These are phyloP conservation scores for Nannoperca australis DNA, from an alignment of 2,797 vertebrate genomes.

Conservation along the genomic window DNA sequence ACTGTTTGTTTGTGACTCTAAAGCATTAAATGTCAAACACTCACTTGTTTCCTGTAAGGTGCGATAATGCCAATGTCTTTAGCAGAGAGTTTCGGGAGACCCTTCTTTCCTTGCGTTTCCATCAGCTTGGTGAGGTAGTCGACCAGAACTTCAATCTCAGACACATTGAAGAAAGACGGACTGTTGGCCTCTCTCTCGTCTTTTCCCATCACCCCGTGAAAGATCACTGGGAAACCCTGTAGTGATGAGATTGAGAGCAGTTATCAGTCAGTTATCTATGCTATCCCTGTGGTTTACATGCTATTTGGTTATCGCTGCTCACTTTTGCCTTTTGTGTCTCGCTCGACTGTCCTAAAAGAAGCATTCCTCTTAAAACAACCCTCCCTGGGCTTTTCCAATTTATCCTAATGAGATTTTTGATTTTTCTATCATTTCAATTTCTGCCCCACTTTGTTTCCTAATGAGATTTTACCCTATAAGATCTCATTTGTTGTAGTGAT, in stretches of 20 bases:
- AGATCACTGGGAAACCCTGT: conserved; percentile 94
- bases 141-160: conserved; percentile 89
- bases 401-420: conserved; percentile 6
- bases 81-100: conserved; percentile 82
- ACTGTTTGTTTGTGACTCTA: neutral
- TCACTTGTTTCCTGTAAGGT: conserved; percentile 96
- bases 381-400: neutral
- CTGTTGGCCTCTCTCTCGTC: conserved; percentile 91
- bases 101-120: conserved; percentile 85
- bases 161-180: conserved; percentile 94
- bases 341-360: neutral
- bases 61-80: conserved; percentile 92
- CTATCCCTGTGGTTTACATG: neutral
- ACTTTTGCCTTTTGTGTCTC: neutral
- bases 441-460: neutral
- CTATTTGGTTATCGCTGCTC: neutral
- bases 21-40: conserved; percentile 3
- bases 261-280: neutral
- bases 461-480: conserved; percentile 3
- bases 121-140: conserved; percentile 89
- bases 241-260: neutral
- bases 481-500: conserved; percentile 5
- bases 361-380: neutral
- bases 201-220: conserved; percentile 93
- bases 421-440: neutral